Evolutionary conservation across 2,113 vertebrate species (phyloP), one percentile per base, ranked within the genome.

Genomic region (Mus pahari): DNA sequence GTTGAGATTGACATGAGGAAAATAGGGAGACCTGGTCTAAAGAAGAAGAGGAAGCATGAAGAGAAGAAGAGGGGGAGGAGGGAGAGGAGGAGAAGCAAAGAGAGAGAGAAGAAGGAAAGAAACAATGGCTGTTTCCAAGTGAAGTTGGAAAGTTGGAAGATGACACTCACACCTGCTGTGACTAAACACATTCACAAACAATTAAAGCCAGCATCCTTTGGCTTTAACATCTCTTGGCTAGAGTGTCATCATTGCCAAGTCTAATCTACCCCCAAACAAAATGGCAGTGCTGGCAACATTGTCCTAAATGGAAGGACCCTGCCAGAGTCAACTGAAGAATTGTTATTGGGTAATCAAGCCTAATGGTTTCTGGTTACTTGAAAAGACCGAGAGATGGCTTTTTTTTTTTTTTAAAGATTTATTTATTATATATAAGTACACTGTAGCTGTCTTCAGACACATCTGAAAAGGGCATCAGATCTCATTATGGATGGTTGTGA

Each of bases 11-110:
- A 20, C 58, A 24, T 48, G n/a, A 60, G 10, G 5, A 62, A 45
- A 39, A 62, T 45, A 48, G 55, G 17, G 28, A 75, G 50, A 62
- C 28, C 10, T 48, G 74, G 19, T 48, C 55, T 90, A 24, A 64
- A 77, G 45, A 77, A 12, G 11, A 64, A 64, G 36, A 77, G 1
- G 28, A 55, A 28, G 62, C 3, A 28, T 64, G 66, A 28, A 77
- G 50, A 28, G 13, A 48, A 77, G 42, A 14, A 7, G 42, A 5
- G 4, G 22, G 8, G 9, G 39, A 26, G 39, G 39, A 42, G 7
- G 14, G 16, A 9, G 31, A 36, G 7, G 2, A 39, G 17, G 6
- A 0, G 7, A 39, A 20, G n/a, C 3, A 17, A 7, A 3, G 19
- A 4, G 5, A 74, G 9, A 13, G 5, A 28, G 4, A 13, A 2